Evolutionary conservation across 2,113 vertebrate genomes (phyloP).

Genomic region (Atherinomorus stipes): DNA sequence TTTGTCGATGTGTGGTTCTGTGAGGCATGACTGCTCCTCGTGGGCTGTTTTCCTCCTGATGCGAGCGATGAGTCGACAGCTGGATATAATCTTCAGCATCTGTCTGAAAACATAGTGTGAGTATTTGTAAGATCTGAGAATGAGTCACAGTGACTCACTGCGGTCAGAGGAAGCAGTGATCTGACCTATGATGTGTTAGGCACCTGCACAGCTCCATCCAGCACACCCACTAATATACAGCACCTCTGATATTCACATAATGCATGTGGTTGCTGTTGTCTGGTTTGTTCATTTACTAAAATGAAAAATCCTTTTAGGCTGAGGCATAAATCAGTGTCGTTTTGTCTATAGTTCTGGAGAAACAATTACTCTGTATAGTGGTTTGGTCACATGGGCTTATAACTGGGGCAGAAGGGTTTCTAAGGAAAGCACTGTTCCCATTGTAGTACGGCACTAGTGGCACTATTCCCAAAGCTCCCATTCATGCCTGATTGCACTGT

Average conservation of each 20-base stretch:
- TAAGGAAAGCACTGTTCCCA: slow-evolving; percentile 77
- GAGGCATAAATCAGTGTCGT: slow-evolving; percentile 36
- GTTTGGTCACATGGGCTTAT: slow-evolving; percentile 72
- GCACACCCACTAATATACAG: slow-evolving; percentile 19
- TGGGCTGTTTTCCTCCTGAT: slow-evolving; percentile 46
- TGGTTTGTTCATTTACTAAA: not conserved
- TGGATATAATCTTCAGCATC: slow-evolving; percentile 72
- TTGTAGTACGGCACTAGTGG: slow-evolving; percentile 77
- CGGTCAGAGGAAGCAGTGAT: slow-evolving; percentile 14
- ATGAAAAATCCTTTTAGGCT: not conserved
- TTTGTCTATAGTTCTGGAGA: slow-evolving; percentile 45
- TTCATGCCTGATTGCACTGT: slow-evolving; percentile 43
- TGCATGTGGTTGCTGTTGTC: not conserved
- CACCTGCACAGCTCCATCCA: slow-evolving; percentile 35
- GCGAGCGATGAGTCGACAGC: slow-evolving; percentile 61
- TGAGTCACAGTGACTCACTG: slow-evolving; percentile 66
- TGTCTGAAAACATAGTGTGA: slow-evolving; percentile 55
- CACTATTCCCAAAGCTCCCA: slow-evolving; percentile 68
- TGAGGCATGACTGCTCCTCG: slow-evolving; percentile 50
- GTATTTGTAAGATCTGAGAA: slow-evolving; percentile 23
- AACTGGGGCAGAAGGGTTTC: slow-evolving; percentile 76
- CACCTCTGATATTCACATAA: not conserved
- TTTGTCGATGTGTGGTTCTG: slow-evolving; percentile 39
- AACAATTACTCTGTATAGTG: slow-evolving; percentile 73
- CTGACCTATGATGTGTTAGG: slow-evolving; percentile 6